These are phyloP conservation scores for Keiferia lycopersicella DNA, from an alignment of 2,888 invertebrate genomes.

Conservation along the genomic window DNA sequence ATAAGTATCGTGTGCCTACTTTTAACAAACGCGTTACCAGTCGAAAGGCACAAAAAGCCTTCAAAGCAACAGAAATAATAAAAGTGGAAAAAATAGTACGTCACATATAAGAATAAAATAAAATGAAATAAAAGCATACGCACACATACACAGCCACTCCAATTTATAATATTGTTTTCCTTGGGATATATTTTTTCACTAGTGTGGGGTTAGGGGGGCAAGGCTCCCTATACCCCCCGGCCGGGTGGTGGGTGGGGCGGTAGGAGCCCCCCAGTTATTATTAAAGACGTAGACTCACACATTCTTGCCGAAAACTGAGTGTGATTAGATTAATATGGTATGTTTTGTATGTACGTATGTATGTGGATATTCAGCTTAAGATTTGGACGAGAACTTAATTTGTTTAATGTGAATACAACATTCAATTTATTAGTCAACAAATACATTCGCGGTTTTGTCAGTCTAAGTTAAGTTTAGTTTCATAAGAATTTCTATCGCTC, in stretches of 20 bases:
- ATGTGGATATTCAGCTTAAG: conserved; percentile 34
- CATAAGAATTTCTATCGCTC: neutral
- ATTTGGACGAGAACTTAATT: conserved; percentile 12
- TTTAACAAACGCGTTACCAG: neutral
- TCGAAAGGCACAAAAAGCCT: conserved; percentile 23
- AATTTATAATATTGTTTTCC: conserved; percentile 82
- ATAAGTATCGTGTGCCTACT: neutral
- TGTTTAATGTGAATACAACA: neutral
- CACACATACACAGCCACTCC: conserved; percentile 59
- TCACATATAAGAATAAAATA: conserved; percentile 70
- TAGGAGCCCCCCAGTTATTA: conserved; percentile 71
- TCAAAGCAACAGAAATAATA: conserved; percentile 51
- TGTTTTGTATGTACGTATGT: conserved; percentile 50
- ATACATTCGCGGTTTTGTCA: neutral
- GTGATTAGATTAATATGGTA: conserved; percentile 79
- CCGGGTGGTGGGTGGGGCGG: conserved; percentile 36
- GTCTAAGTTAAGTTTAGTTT: neutral
- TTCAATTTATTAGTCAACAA: neutral
- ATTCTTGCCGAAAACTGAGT: conserved; percentile 72
- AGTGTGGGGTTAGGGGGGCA: conserved; percentile 58
- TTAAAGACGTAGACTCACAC: conserved; percentile 81
- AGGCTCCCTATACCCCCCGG: conserved; percentile 37
- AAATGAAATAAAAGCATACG: conserved; percentile 71
- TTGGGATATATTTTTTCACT: conserved; percentile 81
- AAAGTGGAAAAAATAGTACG: conserved; percentile 66